Conservation (phyloP, 2,888 invertebrate genomes). For the Oxyteleia sp. region DNA sequence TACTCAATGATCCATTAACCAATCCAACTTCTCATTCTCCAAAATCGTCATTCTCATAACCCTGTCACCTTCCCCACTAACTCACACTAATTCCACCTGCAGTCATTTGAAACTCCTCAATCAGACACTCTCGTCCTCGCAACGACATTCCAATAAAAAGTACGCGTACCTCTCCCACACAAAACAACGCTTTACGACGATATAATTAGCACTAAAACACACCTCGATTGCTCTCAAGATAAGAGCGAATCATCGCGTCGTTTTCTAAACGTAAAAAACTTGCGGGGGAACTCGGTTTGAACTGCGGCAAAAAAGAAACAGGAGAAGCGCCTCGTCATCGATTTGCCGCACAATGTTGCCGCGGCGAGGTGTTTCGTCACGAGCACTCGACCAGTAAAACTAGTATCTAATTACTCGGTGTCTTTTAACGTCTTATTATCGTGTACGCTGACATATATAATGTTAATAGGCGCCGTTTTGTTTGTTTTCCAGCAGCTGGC, state of each 20-base stretch:
- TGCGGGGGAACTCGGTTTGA: slow-evolving; percentile 14
- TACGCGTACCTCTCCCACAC: not conserved
- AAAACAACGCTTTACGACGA: slow-evolving; percentile 16
- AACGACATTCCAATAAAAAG: not conserved
- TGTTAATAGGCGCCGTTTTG: too few species aligned
- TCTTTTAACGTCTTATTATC: too few species aligned
- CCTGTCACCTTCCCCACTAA: not conserved
- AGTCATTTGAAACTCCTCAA: not conserved
- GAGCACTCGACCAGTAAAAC: too few species aligned
- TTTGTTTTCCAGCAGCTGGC: too few species aligned
- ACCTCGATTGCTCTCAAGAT: slow-evolving; percentile 24
- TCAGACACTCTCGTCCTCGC: not conserved
- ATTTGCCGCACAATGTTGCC: slow-evolving; percentile 48
- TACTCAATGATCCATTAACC: too few species aligned
- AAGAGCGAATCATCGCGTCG: slow-evolving; percentile 41
- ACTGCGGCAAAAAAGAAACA: slow-evolving; percentile 33
- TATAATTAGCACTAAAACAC: slow-evolving; percentile 40
- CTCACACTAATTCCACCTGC: not conserved
- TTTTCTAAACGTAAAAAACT: slow-evolving; percentile 42
- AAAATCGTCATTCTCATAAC: too few species aligned
- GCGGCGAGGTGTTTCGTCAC: too few species aligned
- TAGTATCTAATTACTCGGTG: too few species aligned
- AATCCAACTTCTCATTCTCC: not conserved
- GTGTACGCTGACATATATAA: too few species aligned
- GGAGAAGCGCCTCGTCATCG: slow-evolving; percentile 53